A percentile compares a stretch with the other conserved stretches of the same genome.
Conservation (phyloP, 2,113 vertebrate genomes). For the Vulpes ferrilata region DNA sequence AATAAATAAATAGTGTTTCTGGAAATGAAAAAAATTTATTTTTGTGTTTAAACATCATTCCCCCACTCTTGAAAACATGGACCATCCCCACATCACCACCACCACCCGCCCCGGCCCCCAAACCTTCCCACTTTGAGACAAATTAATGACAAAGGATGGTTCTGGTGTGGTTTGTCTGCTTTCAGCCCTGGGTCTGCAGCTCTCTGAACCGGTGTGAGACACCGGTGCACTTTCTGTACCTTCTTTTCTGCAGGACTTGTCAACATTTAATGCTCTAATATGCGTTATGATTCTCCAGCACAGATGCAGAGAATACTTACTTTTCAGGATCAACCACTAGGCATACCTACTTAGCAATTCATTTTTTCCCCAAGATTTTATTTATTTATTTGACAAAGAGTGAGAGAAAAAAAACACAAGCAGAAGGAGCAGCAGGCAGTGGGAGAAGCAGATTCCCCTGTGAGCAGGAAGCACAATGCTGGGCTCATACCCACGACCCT, state of each 20-base stretch:
- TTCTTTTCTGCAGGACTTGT: neutral
- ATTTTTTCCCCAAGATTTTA: no score
- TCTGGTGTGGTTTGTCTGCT: neutral
- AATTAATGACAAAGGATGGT: neutral
- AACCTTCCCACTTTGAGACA: slow-evolving; percentile 60
- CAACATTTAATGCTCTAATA: neutral
- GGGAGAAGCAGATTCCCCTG: no score
- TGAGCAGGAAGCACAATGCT: no score
- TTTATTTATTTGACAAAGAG: no score
- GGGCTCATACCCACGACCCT: no score
- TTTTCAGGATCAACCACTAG: neutral
- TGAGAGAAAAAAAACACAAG: neutral
- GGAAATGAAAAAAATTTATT: slow-evolving; percentile 79
- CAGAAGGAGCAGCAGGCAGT: no score
- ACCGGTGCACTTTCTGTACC: neutral
- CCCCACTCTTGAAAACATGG: slow-evolving; percentile 70
- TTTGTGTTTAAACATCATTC: slow-evolving; percentile 79
- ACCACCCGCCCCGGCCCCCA: neutral
- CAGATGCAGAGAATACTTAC: neutral
- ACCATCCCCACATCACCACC: neutral
- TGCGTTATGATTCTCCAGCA: neutral
- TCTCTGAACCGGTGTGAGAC: slow-evolving; percentile 68
- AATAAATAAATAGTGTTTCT: slow-evolving; percentile 86
- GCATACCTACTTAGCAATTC: neutral
- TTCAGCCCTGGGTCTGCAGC: slow-evolving; percentile 67